Evolutionary conservation across 2,113 vertebrate species (phyloP).

Genomic region (human): GRCh38 chr2:236622501-236623000

Average conservation of each 20-base stretch:
- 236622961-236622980: fast-evolving
- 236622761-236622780: background rate
- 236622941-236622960: fast-evolving
- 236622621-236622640: background rate
- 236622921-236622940: fast-evolving
- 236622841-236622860: fast-evolving
- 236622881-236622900: too few species aligned
- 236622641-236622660: background rate
- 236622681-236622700: background rate
- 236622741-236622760: fast-evolving
- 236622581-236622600: background rate
- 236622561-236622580: background rate
- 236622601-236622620: background rate
- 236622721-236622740: fast-evolving
- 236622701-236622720: background rate
- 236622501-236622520: background rate
- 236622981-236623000: fast-evolving
- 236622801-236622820: fast-evolving
- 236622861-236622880: background rate
- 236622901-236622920: background rate
- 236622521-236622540: background rate
- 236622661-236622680: background rate
- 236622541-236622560: fast-evolving
- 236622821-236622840: fast-evolving
- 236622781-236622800: background rate